Percentiles rank a stretch among this genome's conserved stretches.
Conservation (phyloP, 2,797 vertebrate genomes). For the Saguinus oedipus region DNA sequence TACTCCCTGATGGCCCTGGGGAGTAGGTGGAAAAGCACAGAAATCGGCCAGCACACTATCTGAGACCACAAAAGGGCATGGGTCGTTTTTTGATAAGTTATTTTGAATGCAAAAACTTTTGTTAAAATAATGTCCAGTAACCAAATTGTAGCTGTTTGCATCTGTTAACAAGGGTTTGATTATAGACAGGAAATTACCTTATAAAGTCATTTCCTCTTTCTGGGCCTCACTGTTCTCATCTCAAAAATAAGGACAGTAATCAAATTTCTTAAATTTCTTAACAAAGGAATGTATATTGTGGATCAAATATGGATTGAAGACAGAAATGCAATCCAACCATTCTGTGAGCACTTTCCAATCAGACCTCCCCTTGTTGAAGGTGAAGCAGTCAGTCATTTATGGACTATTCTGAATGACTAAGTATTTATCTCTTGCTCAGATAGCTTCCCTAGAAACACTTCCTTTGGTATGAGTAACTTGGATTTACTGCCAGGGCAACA, state of each 20-base stretch:
- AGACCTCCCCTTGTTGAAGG: neutral
- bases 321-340: neutral
- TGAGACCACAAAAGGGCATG: neutral
- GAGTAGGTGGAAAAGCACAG: neutral
- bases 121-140: conserved; percentile 8
- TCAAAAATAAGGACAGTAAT: too few species aligned
- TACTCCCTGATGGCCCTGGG: neutral
- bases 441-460: conserved; percentile 66
- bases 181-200: neutral
- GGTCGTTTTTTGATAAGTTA: neutral
- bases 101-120: conserved; percentile 30
- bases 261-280: neutral
- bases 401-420: conserved; percentile 52
- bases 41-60: neutral
- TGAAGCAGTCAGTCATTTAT: conserved; percentile 6
- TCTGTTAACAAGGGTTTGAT: conserved; percentile 12
- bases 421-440: conserved; percentile 60
- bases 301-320: neutral
- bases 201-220: too few species aligned
- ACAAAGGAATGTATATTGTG: conserved; percentile 18
- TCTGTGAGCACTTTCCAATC: conserved; percentile 30
- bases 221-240: too few species aligned
- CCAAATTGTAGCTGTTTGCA: conserved; percentile 22
- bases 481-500: conserved; percentile 69
- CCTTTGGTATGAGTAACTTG: conserved; percentile 66